Percentiles rank a stretch among this genome's conserved stretches.
Evolutionary conservation across 2,113 vertebrate species (phyloP).

Genomic region (Chaetodon auriga): DNA sequence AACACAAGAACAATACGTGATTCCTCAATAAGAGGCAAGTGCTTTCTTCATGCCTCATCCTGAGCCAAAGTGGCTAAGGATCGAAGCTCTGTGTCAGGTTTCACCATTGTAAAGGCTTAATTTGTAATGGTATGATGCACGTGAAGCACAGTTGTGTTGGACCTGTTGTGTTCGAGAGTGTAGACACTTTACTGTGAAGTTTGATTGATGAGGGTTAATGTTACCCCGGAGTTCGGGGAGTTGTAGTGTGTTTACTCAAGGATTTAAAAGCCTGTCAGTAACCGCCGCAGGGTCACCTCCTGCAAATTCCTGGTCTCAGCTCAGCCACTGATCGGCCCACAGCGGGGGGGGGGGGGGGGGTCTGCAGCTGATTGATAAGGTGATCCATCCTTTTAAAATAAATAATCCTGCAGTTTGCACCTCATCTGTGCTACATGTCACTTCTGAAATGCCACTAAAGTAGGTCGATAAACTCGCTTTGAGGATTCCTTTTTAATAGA

Average conservation of each 20-base stretch:
- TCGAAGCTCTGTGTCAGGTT: not conserved
- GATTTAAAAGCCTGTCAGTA: constrained; percentile 62
- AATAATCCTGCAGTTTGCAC: not conserved
- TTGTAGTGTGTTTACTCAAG: constrained; percentile 53
- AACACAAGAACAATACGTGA: too few species aligned
- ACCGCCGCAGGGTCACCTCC: constrained; percentile 36
- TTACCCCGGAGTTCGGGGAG: constrained; percentile 34
- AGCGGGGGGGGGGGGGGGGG: not conserved
- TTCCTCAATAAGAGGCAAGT: too few species aligned
- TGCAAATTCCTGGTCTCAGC: constrained; percentile 1
- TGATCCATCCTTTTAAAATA: not conserved
- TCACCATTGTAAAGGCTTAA: not conserved
- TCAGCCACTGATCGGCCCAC: constrained; percentile 13
- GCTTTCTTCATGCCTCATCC: too few species aligned
- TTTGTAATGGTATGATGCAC: not conserved
- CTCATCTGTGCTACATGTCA: not conserved
- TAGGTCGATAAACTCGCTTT: not conserved
- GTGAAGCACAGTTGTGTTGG: not conserved
- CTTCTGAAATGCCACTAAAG: not conserved
- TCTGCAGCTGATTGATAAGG: not conserved
- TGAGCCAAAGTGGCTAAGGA: too few species aligned
- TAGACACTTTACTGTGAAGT: not conserved
- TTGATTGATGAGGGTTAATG: constrained; percentile 63
- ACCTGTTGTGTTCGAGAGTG: constrained; percentile 19
- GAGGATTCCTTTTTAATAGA: not conserved